Conservation (phyloP, 2,797 vertebrate genomes). For the Atherinosoma microstoma region DNA sequence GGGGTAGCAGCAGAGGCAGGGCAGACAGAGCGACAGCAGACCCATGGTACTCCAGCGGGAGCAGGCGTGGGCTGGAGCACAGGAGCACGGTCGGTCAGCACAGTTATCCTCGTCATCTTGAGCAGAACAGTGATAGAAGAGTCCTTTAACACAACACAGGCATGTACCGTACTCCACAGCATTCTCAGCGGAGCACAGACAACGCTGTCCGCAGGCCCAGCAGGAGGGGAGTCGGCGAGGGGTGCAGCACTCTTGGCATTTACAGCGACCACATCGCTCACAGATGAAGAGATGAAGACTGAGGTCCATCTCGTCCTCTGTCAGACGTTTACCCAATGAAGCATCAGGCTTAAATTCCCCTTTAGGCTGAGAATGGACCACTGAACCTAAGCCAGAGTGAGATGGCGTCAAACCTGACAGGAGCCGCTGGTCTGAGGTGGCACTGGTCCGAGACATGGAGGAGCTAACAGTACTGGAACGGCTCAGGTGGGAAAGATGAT, state of each 20-base stretch:
- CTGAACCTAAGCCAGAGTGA: constrained; percentile 78
- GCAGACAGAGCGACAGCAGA: constrained; percentile 90
- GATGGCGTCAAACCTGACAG: constrained; percentile 89
- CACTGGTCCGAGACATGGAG: constrained; percentile 92
- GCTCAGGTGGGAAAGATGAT: constrained; percentile 88
- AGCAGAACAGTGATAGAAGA: constrained; percentile 97
- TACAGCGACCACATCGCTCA: constrained; percentile 94
- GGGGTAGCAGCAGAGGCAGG: constrained; percentile 99
- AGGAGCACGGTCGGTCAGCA: constrained; percentile 95
- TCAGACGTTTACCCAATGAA: constrained; percentile 85
- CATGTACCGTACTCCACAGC: constrained; percentile 94
- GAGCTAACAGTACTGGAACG: constrained; percentile 94
- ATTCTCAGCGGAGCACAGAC: constrained; percentile 93
- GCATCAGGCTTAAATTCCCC: constrained; percentile 84
- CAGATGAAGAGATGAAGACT: constrained; percentile 91
- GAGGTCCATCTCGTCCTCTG: constrained; percentile 73
- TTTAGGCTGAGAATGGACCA: constrained; percentile 89
- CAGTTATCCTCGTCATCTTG: constrained; percentile 95
- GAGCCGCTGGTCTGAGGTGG: constrained; percentile 93
- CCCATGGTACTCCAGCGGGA: constrained; percentile 94
- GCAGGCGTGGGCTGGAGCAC: constrained; percentile 86
- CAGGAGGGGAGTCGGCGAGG: constrained; percentile 92
- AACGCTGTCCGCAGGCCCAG: constrained; percentile 94
- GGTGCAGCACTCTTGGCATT: constrained; percentile 90
- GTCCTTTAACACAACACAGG: constrained; percentile 94